Base-by-base conservation (phyloP, 2,113 vertebrate species). In the Tragulus kanchil region DNA sequence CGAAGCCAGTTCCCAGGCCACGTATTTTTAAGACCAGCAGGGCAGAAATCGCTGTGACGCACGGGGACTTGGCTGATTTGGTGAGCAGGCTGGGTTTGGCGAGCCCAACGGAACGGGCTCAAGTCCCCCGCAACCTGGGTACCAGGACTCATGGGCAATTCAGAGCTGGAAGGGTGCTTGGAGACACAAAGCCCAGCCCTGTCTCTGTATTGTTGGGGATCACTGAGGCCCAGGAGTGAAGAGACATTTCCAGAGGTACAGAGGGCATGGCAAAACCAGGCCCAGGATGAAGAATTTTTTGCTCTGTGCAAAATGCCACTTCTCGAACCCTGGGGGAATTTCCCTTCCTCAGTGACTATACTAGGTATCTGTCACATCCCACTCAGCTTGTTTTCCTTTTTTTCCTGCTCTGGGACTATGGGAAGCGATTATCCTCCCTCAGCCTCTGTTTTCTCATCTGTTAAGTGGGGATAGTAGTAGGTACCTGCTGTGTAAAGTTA, bases 1-100 rank as follows among this genome's bases (percentile, higher is more conserved):
- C 78, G 26, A 93, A 90, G 91, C 48, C 64, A 56, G 84, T 71
- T 97, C 96, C 92, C 89, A 89, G 92, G 92, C 82, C 88, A 78
- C 6, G 7, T 96, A 97, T 95, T 97, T 97, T 95, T 97, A 95
- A 95, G 96, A 87, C 87, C 67, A 90, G 94, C 58, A 65, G 78
- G 85, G 96, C 96, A 98, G 96, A 98, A 98, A 98, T 98, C 97
- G 97, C 96, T 15, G 82, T 97, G 93, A 97, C 58, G 8, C 26
- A 84, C 54, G 82, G 82, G 77, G 81, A 61, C 54, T 97, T 95
- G 96, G 93, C 93, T 88, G 96, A 83, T 85, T 90, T 52, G 79
- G 71, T 52, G 69, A 93, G 84, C 81, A 90, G 64, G 75, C 64
- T 88, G 87, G 81, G 59, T 85, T 65, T 31, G 8, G 61, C 17